A percentile compares a stretch with the other conserved stretches of the same genome.
Conservation (phyloP, 1,140 invertebrate genomes). For the Drosophila arizonae region DNA sequence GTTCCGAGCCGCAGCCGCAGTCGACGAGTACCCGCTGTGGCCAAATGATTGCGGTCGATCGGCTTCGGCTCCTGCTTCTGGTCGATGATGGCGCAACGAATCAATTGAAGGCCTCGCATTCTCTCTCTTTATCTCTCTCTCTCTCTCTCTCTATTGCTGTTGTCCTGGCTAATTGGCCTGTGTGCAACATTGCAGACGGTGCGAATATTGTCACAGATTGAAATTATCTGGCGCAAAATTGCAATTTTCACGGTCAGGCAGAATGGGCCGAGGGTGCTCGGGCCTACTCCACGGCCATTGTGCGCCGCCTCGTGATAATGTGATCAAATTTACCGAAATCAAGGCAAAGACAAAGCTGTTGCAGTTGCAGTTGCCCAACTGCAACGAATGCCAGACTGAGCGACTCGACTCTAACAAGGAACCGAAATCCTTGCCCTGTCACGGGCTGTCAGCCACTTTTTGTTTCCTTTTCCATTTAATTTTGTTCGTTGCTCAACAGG, state of each 20-base stretch:
- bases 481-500: background rate
- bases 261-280: background rate
- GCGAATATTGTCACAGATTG: slow-evolving; percentile 16
- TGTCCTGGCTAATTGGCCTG: slow-evolving; percentile 30
- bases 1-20: slow-evolving; percentile 6
- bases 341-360: background rate
- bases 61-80: slow-evolving; percentile 14
- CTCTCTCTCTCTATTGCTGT: background rate
- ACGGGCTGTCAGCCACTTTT: background rate
- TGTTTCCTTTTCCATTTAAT: background rate
- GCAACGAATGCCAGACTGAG: background rate
- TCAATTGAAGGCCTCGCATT: slow-evolving; percentile 49
- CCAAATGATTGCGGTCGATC: slow-evolving; percentile 76
- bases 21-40: slow-evolving; percentile 64
- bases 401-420: background rate
- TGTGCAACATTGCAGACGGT: slow-evolving; percentile 39
- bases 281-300: slow-evolving; percentile 19
- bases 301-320: slow-evolving; percentile 63
- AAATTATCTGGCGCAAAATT: slow-evolving; percentile 72
- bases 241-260: slow-evolving; percentile 60
- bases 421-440: background rate
- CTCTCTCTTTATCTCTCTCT: background rate
- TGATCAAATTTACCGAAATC: slow-evolving; percentile 58
- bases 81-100: slow-evolving; percentile 66
- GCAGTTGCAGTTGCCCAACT: slow-evolving; percentile 3